phyloP scores from a whole-genome alignment of 2,113 vertebrate genomes.

The Odocoileus virginianus region DNA sequence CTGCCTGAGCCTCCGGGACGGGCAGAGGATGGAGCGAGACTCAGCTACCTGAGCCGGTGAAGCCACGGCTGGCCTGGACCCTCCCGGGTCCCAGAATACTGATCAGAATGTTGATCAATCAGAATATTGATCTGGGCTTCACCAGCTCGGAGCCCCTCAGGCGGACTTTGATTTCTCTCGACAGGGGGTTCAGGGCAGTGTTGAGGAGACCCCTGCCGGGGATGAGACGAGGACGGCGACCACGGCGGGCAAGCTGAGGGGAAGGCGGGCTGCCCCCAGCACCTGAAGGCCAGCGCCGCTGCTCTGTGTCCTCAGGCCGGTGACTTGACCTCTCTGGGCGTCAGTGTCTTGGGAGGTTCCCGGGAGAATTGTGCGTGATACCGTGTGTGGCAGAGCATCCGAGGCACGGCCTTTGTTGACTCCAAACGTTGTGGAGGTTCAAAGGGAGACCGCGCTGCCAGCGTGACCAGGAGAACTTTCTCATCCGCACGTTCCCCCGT shows the following conservation, averaged over 20 bases:
- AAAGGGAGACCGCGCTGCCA: neutral
- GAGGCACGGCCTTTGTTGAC: neutral
- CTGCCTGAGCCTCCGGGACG: accelerated
- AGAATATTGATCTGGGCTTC: neutral
- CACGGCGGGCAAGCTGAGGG: neutral
- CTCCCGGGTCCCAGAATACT: neutral
- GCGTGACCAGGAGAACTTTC: neutral
- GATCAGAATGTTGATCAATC: neutral
- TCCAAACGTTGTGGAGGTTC: neutral
- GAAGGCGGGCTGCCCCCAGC: neutral
- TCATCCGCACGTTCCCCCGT: accelerated
- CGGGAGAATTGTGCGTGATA: neutral
- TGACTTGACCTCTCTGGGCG: neutral
- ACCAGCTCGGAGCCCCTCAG: neutral
- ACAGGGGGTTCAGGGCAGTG: no score
- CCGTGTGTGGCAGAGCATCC: neutral
- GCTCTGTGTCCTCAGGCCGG: neutral
- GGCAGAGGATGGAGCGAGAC: neutral
- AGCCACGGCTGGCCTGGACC: neutral
- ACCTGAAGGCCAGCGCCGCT: neutral
- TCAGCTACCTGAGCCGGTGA: neutral
- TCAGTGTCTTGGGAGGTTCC: neutral
- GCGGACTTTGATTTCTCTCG: neutral
- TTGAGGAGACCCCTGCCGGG: neutral
- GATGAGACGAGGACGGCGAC: neutral